Evolutionary conservation across 2,888 invertebrate species (phyloP).

Genomic region (Ochropleura plecta): DNA sequence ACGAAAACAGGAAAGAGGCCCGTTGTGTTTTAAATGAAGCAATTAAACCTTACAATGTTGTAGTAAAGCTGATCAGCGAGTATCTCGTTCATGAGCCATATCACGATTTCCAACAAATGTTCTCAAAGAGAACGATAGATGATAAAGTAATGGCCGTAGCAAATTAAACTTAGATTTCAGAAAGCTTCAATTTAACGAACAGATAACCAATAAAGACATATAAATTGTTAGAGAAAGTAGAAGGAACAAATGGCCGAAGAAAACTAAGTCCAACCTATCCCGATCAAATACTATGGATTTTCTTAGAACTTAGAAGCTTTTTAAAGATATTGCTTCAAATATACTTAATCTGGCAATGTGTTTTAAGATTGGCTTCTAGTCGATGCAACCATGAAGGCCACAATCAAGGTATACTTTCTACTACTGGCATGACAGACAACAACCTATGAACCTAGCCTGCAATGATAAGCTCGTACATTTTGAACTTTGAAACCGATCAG

Average conservation of each 20-base stretch:
- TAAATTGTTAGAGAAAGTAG: conserved; percentile 47
- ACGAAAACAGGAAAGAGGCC: conserved; percentile 57
- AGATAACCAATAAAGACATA: conserved; percentile 41
- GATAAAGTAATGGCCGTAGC: not conserved
- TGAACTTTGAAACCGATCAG: conserved; percentile 27
- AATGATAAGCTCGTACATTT: conserved; percentile 35
- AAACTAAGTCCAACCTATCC: conserved; percentile 54
- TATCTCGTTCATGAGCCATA: conserved; percentile 10
- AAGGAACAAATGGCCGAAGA: conserved; percentile 23
- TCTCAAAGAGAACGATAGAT: conserved; percentile 2
- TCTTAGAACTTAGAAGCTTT: conserved; percentile 19
- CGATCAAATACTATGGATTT: conserved; percentile 34
- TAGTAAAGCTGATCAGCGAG: conserved; percentile 17
- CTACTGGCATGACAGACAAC: not conserved
- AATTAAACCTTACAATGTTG: conserved; percentile 34
- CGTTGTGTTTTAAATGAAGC: conserved; percentile 50
- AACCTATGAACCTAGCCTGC: not conserved
- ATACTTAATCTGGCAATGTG: not conserved
- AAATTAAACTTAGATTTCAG: conserved; percentile 15
- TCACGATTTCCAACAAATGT: conserved; percentile 6
- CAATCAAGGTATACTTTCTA: not conserved
- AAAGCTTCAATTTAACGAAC: conserved; percentile 17
- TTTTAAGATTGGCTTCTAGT: conserved; percentile 3
- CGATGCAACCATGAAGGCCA: not conserved
- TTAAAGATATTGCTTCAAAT: conserved; percentile 27